phyloP scores from a whole-genome alignment of 92 coral and sea anemone genomes.

The Scolanthus callimorphus region DNA sequence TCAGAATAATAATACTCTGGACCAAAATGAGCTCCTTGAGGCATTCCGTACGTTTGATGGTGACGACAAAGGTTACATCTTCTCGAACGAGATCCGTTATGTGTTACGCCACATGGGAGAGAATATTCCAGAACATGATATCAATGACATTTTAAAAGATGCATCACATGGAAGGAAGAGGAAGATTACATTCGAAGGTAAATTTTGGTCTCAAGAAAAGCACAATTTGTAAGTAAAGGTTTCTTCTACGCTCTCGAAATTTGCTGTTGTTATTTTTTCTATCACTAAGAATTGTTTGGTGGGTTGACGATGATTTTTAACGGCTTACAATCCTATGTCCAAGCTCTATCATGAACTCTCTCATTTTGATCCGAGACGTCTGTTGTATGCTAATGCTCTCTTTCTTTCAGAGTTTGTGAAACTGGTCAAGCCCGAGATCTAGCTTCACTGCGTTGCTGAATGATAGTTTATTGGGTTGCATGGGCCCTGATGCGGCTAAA shows the following conservation, averaged over 20 bases:
- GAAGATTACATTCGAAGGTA: slow-evolving; percentile 93
- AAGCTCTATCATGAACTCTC: too few relatives aligned
- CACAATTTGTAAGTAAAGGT: not conserved
- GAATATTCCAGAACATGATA: slow-evolving; percentile 93
- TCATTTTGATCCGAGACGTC: too few relatives aligned
- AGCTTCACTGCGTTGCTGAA: not conserved
- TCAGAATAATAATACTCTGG: slow-evolving; percentile 94
- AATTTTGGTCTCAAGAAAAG: not conserved
- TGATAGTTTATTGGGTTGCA: not conserved
- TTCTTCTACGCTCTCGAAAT: too few relatives aligned
- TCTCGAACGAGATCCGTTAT: slow-evolving; percentile 92
- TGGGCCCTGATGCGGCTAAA: not conserved
- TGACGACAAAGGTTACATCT: slow-evolving; percentile 96
- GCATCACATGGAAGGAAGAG: slow-evolving; percentile 79
- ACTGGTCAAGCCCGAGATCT: slow-evolving; percentile 79
- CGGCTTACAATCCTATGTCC: too few relatives aligned
- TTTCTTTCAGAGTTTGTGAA: slow-evolving; percentile 64
- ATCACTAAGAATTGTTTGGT: too few relatives aligned
- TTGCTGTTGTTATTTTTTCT: too few relatives aligned
- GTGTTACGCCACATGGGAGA: slow-evolving; percentile 98
- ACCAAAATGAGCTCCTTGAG: slow-evolving; percentile 83
- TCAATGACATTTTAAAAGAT: slow-evolving; percentile 91
- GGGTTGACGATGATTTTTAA: too few relatives aligned
- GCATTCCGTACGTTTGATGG: slow-evolving; percentile 98
- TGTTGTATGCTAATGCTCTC: not conserved